Base-by-base conservation (phyloP, 92 coral and sea anemone species). In the Phenganax marumi region DNA sequence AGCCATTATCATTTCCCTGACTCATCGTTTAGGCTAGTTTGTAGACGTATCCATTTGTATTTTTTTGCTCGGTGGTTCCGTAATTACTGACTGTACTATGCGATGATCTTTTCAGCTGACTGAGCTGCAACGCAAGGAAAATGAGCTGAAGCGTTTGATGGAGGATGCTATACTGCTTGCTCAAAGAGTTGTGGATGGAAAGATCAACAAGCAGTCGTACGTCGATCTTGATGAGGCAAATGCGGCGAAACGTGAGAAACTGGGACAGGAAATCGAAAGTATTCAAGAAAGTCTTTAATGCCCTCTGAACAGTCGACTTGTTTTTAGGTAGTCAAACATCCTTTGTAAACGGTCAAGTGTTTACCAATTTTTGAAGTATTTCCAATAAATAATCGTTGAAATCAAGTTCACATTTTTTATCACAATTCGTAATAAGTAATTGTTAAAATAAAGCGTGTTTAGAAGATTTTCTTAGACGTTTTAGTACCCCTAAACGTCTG, bases 121-220 rank as follows among this genome's bases (percentile, higher is more conserved):
- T 24, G 98, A 95, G 75, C 91, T 95, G 86, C 97, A 90, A 86
- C 97, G 97, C 43, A 95, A 95, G 82, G 98, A 95, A 66, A 88
- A 82, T 22, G 98, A 95, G 71, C 90, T 90, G 78, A 95, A 95
- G 86, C 92, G 85, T 33, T 82, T 92, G 68, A 85, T 92, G 81
- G 98, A 95, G 51, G 90, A 89, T 55, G 98, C 98, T 25, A 95
- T 95, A 47, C 80, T 79, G 3, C 75, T 95, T 89, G 98, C 98
- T 12, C 96, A 92, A 88, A 95, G 89, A 75, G 97, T 95, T 80
- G 98, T 95, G 70, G 91, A 75, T 22, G 93, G 96, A 11, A 93
- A 93, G 62, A 75, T 95, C 90, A 92, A 86, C 97, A 95, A 95
- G 90, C 89, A 80, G 84, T 75, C 87, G 3, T 95, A 95, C 39